Percentiles rank a stretch among this genome's conserved stretches.
Evolutionary conservation across 2,113 vertebrate species (phyloP).

Genomic region (Bubo scandiacus): DNA sequence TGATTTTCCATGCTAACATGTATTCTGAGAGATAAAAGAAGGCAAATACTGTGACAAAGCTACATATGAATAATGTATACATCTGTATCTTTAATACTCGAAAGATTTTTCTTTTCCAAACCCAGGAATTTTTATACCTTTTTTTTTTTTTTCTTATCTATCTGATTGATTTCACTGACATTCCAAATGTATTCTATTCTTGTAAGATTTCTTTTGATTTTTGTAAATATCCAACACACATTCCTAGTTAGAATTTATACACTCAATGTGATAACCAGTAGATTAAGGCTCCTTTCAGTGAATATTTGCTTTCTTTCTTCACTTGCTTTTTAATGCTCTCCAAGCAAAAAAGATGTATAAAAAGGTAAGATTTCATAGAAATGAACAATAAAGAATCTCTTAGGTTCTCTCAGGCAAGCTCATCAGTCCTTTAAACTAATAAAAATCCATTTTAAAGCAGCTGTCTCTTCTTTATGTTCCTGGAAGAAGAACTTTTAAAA

Average conservation of each 20-base stretch:
- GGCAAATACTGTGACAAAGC: background rate
- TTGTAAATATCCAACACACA: background rate
- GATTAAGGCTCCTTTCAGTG: background rate
- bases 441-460: background rate
- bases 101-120: background rate
- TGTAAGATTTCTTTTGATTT: background rate
- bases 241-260: background rate
- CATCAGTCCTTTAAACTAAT: background rate
- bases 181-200: background rate
- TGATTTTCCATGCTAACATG: background rate
- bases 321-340: background rate
- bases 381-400: background rate
- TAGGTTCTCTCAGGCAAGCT: background rate
- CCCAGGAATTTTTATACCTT: background rate
- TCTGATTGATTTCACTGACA: background rate
- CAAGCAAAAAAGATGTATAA: background rate
- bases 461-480: background rate
- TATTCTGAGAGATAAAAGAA: background rate
- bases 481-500: background rate
- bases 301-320: background rate
- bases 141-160: background rate
- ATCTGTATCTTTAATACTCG: background rate
- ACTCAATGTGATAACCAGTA: background rate
- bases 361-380: background rate
- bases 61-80: background rate